Evolutionary conservation across 92 coral and sea anemone species (phyloP).

Genomic region (Epizoanthus stellaris): DNA sequence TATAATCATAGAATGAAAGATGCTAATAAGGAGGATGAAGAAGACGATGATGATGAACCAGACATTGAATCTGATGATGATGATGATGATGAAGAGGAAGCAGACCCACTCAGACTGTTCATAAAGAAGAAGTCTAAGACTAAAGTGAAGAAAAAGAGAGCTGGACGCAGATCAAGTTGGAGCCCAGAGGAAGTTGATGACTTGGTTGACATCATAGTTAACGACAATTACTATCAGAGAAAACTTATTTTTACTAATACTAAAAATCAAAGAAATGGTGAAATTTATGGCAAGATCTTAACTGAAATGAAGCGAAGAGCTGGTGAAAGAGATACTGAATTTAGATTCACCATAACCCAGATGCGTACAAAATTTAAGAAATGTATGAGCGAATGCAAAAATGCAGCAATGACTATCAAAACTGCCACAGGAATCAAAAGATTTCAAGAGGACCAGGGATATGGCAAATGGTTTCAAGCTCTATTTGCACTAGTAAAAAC

Average conservation of each 20-base stretch:
- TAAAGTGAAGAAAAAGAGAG: constrained; percentile 38
- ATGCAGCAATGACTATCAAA: constrained; percentile 17
- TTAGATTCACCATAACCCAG: constrained; percentile 38
- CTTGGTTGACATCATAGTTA: constrained; percentile 55
- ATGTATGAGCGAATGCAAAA: constrained; percentile 14
- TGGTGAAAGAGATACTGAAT: constrained; percentile 48
- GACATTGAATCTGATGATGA: constrained; percentile 32
- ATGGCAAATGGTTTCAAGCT: constrained; percentile 35
- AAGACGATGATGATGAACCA: constrained; percentile 18
- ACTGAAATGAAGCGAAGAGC: constrained; percentile 47
- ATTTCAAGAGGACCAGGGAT: constrained; percentile 25
- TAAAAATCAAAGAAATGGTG: constrained; percentile 58
- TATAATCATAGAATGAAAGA: constrained; percentile 20
- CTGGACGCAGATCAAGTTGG: constrained; percentile 57
- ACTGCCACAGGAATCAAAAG: constrained; percentile 36
- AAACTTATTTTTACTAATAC: constrained; percentile 52
- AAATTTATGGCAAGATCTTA: constrained; percentile 49
- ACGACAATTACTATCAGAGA: constrained; percentile 39
- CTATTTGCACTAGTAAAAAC: constrained; percentile 9
- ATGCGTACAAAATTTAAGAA: constrained; percentile 51
- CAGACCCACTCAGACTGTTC: constrained; percentile 40
- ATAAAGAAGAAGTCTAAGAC: constrained; percentile 35
- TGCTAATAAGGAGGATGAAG: constrained; percentile 10
- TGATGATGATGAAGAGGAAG: constrained; percentile 30
- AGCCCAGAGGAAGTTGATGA: constrained; percentile 46